phyloP scores from a whole-genome alignment of 2,888 invertebrate species.

The Dorcus hopei region DNA sequence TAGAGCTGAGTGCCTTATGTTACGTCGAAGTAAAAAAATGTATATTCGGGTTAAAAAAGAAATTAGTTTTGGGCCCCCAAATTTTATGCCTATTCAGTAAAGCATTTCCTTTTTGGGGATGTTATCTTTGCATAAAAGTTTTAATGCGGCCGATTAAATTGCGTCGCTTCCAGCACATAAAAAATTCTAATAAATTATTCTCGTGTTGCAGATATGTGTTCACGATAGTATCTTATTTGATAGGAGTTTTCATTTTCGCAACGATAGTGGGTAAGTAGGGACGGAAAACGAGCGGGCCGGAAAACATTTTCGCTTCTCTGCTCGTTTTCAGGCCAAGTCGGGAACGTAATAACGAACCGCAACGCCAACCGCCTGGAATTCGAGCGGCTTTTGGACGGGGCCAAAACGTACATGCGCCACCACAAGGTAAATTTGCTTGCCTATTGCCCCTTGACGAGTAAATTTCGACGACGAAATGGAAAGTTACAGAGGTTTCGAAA shows the following conservation, averaged over 20 bases:
- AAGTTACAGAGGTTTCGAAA: too few species aligned
- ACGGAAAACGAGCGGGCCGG: background rate
- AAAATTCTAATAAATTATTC: too few species aligned
- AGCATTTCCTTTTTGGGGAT: too few species aligned
- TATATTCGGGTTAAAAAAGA: too few species aligned
- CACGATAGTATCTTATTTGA: constrained; percentile 94
- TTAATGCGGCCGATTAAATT: too few species aligned
- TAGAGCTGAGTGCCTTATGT: too few species aligned
- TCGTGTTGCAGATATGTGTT: constrained; percentile 81
- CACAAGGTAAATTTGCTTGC: constrained; percentile 65
- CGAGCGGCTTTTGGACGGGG: constrained; percentile 90
- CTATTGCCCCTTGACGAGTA: background rate
- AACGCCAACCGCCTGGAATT: constrained; percentile 95
- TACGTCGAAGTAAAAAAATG: too few species aligned
- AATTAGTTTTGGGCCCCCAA: too few species aligned
- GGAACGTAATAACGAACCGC: constrained; percentile 95
- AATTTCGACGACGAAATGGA: too few species aligned
- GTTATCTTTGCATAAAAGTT: too few species aligned
- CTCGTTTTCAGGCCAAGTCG: constrained; percentile 75
- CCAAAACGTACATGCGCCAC: constrained; percentile 96
- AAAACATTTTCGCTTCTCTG: background rate
- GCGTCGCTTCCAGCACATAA: too few species aligned
- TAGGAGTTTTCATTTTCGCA: constrained; percentile 96
- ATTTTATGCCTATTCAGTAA: too few species aligned
- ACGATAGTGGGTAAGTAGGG: constrained; percentile 80